These are phyloP conservation scores for Phaethornis superciliosus DNA, from an alignment of 2,113 vertebrate species.

Conservation along the genomic window DNA sequence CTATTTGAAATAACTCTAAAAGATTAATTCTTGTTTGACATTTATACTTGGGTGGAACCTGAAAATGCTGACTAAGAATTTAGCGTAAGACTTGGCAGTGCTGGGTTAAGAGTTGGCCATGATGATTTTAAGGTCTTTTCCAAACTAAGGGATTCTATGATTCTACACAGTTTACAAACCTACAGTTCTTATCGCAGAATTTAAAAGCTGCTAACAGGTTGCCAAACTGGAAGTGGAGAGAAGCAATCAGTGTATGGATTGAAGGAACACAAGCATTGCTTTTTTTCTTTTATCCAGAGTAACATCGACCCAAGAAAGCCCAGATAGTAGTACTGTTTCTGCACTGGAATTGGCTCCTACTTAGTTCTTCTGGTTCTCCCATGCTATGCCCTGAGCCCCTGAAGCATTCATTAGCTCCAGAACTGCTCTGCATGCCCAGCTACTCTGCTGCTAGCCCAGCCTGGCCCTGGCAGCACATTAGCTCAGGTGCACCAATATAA, in stretches of 20 bases:
- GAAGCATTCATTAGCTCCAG: background rate
- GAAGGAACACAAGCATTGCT: background rate
- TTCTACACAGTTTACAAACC: background rate
- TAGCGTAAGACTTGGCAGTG: too few relatives aligned
- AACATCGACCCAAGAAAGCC: background rate
- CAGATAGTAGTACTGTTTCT: background rate
- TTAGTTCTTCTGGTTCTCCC: too few relatives aligned
- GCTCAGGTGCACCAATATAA: background rate
- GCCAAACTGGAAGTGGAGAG: background rate
- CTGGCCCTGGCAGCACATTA: background rate
- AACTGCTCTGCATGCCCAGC: background rate
- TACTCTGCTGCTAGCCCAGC: background rate
- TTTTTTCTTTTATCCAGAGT: background rate
- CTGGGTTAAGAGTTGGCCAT: too few relatives aligned
- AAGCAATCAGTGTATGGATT: background rate
- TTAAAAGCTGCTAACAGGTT: slow-evolving; percentile 7
- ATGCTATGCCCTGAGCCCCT: rapidly evolving
- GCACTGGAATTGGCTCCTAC: background rate
- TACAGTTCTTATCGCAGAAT: background rate
- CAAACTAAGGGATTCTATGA: too few relatives aligned
- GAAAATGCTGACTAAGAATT: background rate
- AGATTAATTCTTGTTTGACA: background rate
- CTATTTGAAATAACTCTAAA: background rate
- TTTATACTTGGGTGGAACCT: background rate
- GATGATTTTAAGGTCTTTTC: too few relatives aligned